A percentile compares a stretch with the other conserved stretches of the same genome.
These are phyloP conservation scores for Trachemys scripta DNA, from an alignment of 2,113 vertebrate species.

Conservation along the genomic window DNA sequence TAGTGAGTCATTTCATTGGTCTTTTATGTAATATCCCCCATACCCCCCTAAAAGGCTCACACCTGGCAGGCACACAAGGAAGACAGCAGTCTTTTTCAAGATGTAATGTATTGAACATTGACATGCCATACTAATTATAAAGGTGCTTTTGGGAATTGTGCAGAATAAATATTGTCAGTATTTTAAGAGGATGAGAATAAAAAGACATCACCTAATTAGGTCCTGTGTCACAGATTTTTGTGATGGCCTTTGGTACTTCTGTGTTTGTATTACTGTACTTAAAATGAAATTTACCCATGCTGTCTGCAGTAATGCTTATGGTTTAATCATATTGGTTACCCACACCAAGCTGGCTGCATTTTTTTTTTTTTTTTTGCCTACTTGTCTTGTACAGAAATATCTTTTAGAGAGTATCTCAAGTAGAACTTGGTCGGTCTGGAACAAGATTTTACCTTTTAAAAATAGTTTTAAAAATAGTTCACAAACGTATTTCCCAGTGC, in stretches of 20 bases:
- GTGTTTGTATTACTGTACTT: neutral
- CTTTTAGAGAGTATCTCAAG: neutral
- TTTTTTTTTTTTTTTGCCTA: neutral
- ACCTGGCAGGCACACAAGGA: neutral
- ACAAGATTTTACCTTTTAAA: slow-evolving; percentile 10
- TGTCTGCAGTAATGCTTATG: neutral
- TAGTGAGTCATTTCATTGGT: neutral
- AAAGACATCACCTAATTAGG: neutral
- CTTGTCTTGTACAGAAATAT: neutral
- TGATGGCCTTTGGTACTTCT: neutral
- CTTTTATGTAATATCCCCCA: neutral
- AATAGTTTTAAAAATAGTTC: slow-evolving; percentile 11
- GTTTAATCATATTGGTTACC: neutral
- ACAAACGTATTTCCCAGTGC: slow-evolving; percentile 35
- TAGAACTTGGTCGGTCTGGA: neutral
- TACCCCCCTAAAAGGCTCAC: neutral
- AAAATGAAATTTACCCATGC: neutral
- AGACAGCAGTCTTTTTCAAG: neutral
- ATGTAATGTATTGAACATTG: neutral
- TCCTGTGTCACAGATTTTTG: neutral
- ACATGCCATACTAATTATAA: neutral
- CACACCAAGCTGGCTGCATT: neutral
- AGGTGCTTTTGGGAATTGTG: neutral
- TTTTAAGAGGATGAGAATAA: neutral
- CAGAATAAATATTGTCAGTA: neutral